Conservation (phyloP, 2,888 invertebrate genomes). For the Luffia ferchaultella region DNA sequence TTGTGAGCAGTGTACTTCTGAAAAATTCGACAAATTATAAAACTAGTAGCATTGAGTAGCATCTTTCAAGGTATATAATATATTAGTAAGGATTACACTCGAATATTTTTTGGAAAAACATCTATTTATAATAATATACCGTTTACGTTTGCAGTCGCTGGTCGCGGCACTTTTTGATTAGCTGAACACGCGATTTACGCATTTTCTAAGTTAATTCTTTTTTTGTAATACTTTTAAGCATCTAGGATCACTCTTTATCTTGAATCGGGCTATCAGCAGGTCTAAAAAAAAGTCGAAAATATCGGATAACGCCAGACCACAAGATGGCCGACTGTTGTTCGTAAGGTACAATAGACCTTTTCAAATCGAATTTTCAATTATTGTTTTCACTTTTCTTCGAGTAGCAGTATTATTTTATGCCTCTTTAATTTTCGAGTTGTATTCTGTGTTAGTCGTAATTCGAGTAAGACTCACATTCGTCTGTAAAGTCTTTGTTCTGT, state of each 20-base stretch:
- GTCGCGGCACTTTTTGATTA: not conserved
- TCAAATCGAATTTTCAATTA: constrained; percentile 24
- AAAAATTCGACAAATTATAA: no score
- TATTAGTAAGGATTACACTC: no score
- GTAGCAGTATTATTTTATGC: constrained; percentile 10
- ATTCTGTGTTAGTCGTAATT: no score
- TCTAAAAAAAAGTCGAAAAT: constrained; percentile 37
- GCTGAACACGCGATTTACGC: not conserved
- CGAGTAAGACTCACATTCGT: no score
- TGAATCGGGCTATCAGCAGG: constrained; percentile 31
- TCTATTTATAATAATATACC: not conserved
- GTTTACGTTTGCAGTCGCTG: not conserved
- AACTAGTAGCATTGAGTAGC: no score
- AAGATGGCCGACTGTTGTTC: constrained; percentile 66
- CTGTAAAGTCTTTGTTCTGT: no score
- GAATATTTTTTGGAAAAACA: no score
- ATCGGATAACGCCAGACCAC: constrained; percentile 63
- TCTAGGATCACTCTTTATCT: constrained; percentile 3
- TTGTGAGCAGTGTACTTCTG: no score
- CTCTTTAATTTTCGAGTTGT: constrained; percentile 8
- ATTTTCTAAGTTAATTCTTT: no score
- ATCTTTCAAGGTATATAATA: no score
- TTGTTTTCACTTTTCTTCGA: constrained; percentile 20
- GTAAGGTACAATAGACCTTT: constrained; percentile 53
- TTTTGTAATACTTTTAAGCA: constrained; percentile 28